Conservation (phyloP, 2,113 vertebrate genomes). For the Dromiciops gliroides region DNA sequence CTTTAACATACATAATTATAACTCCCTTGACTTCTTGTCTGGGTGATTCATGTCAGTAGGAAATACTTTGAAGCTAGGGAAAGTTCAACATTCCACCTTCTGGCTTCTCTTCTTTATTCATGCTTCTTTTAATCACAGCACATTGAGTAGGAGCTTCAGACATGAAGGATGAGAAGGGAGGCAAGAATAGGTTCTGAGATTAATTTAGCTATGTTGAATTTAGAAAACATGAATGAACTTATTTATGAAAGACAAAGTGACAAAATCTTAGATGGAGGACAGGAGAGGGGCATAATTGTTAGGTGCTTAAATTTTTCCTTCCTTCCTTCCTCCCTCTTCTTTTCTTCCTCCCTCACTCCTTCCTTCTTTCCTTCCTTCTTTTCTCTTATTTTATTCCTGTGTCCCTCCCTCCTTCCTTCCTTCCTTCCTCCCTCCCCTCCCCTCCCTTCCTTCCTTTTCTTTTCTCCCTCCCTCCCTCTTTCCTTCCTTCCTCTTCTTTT, state of each 20-base stretch:
- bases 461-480: too few species aligned
- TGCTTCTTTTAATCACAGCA: not conserved
- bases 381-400: too few species aligned
- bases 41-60: not conserved
- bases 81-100: not conserved
- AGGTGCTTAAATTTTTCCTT: not conserved
- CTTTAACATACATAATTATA: not conserved
- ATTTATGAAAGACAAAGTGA: not conserved
- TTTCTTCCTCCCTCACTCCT: not conserved
- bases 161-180: not conserved
- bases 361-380: not conserved
- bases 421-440: too few species aligned
- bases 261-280: not conserved
- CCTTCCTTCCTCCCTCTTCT: not conserved
- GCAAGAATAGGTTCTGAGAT: conserved; percentile 14
- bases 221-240: not conserved
- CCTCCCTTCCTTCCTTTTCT: too few species aligned
- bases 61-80: not conserved
- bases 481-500: too few species aligned
- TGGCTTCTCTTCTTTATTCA: not conserved
- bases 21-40: not conserved
- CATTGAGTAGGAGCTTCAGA: conserved; percentile 18
- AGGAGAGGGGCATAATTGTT: not conserved
- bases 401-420: too few species aligned
- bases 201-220: conserved; percentile 36